Evolutionary conservation across 2,113 vertebrate species (phyloP).

Genomic region (Indicator maculatus): DNA sequence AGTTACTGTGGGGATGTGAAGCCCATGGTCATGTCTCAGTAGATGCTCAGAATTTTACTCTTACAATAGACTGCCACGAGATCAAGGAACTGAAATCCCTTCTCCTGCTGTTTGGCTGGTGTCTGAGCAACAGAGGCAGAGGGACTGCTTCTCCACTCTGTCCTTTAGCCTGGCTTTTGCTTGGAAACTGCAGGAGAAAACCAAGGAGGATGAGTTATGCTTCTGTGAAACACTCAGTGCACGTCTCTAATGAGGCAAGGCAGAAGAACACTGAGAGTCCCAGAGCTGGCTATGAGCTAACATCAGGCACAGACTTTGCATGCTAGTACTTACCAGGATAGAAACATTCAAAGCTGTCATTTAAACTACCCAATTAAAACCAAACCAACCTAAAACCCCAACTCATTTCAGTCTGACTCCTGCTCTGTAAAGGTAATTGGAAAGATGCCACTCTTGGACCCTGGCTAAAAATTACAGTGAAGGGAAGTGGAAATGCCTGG

Average conservation of each 20-base stretch:
- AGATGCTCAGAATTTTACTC: not conserved
- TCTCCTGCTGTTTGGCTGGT: not conserved
- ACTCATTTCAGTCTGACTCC: not conserved
- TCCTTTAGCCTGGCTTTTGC: not conserved
- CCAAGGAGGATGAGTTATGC: not conserved
- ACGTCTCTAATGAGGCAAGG: not conserved
- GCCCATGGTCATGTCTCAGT: not conserved
- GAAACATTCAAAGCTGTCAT: not conserved
- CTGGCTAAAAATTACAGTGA: not conserved
- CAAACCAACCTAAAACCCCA: not conserved
- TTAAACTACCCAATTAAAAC: not conserved
- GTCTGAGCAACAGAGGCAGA: not conserved
- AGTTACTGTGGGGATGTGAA: not conserved
- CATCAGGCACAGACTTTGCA: not conserved
- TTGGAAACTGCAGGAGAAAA: constrained; percentile 9
- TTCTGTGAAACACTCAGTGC: not conserved
- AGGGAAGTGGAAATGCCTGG: not conserved
- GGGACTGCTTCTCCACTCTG: not conserved
- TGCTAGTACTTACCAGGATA: not conserved
- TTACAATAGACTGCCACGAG: not conserved
- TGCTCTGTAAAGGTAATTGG: not conserved
- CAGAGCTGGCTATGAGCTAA: not conserved
- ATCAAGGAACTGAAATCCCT: not conserved
- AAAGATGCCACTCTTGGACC: not conserved
- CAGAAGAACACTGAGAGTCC: not conserved